These are phyloP conservation scores for Metacarcinus magister DNA, from an alignment of 2,888 invertebrate genomes.

Conservation along the genomic window DNA sequence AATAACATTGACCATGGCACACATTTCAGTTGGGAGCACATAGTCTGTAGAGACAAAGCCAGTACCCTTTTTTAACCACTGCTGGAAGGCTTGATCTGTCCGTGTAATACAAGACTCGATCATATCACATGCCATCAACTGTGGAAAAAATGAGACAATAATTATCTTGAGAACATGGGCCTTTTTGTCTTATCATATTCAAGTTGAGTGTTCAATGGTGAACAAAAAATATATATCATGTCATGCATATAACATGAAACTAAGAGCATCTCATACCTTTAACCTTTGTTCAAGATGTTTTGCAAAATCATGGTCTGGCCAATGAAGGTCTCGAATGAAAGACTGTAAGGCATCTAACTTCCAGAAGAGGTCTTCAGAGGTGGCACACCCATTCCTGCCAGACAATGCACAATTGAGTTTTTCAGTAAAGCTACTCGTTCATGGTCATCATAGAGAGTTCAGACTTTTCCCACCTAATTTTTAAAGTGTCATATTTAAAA, in stretches of 20 bases:
- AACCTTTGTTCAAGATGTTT: slow-evolving; percentile 97
- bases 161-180: not conserved
- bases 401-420: not conserved
- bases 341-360: slow-evolving; percentile 99
- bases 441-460: slow-evolving; percentile 73
- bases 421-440: slow-evolving; percentile 43
- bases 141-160: slow-evolving; percentile 56
- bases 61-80: slow-evolving; percentile 95
- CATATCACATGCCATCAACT: slow-evolving; percentile 99
- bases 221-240: not conserved
- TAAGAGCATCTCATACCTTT: slow-evolving; percentile 84
- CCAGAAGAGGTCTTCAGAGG: slow-evolving; percentile 99
- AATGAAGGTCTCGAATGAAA: slow-evolving; percentile 98
- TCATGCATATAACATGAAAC: not conserved
- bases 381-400: slow-evolving; percentile 96
- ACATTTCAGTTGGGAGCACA: slow-evolving; percentile 98
- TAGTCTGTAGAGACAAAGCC: slow-evolving; percentile 98
- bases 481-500: not conserved
- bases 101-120: slow-evolving; percentile 96
- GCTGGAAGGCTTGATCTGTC: slow-evolving; percentile 93
- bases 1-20: slow-evolving; percentile 99
- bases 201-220: not conserved
- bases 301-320: slow-evolving; percentile 99
- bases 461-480: slow-evolving; percentile 59
- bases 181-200: not conserved